These are phyloP conservation scores for Calephelis nemesis DNA, from an alignment of 1,140 invertebrate species.

Conservation along the genomic window DNA sequence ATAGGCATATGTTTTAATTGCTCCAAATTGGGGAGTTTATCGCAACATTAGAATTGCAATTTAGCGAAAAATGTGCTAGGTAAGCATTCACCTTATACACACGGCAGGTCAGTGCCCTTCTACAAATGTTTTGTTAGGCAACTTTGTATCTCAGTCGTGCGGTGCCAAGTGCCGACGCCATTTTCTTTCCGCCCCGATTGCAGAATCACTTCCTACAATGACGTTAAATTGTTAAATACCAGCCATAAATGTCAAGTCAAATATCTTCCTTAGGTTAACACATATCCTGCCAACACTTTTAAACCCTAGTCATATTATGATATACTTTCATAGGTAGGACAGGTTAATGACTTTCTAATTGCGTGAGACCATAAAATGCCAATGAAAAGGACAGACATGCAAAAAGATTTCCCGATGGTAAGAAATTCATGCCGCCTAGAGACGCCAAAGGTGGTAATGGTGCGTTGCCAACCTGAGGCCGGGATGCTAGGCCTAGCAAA, in stretches of 20 bases:
- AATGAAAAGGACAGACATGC: too few relatives aligned
- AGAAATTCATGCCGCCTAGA: too few relatives aligned
- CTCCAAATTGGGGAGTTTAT: too few relatives aligned
- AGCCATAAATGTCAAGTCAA: not conserved
- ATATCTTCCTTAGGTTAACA: not conserved
- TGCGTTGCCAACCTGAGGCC: too few relatives aligned
- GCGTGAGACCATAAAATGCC: too few relatives aligned
- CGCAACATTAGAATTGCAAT: not conserved
- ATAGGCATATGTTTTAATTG: too few relatives aligned
- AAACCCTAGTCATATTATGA: too few relatives aligned
- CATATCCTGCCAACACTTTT: not conserved
- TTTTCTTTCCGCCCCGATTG: conserved; percentile 16
- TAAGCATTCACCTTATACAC: conserved; percentile 11
- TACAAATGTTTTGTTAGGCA: conserved; percentile 14
- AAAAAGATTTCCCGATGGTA: too few relatives aligned
- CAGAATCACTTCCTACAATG: conserved; percentile 14
- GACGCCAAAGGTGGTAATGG: too few relatives aligned
- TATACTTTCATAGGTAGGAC: too few relatives aligned
- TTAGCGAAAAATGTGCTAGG: not conserved
- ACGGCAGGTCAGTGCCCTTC: conserved; percentile 14
- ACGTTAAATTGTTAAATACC: not conserved
- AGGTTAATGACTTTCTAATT: too few relatives aligned
- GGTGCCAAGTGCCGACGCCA: conserved; percentile 4
- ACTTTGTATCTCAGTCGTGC: conserved; percentile 8
- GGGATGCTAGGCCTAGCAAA: too few relatives aligned